Conservation (phyloP, 2,113 vertebrate species). For the Oryzias curvinotus region DNA sequence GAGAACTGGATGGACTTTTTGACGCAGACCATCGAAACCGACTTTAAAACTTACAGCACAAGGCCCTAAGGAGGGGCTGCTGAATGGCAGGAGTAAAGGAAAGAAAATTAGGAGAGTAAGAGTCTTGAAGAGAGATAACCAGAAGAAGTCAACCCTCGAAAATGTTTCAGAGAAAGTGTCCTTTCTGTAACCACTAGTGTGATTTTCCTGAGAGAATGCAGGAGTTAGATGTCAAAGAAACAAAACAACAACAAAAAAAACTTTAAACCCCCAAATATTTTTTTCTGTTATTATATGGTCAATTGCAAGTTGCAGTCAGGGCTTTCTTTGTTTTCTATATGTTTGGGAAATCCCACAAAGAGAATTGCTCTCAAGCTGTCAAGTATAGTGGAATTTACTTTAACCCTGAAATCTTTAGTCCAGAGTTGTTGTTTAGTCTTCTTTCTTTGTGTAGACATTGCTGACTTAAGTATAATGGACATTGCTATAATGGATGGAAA, state of each 20-base stretch:
- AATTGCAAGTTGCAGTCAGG: constrained; percentile 3
- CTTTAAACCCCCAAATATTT: constrained; percentile 21
- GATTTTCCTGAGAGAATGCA: constrained; percentile 35
- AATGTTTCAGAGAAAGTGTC: constrained; percentile 24
- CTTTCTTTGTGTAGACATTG: constrained; percentile 40
- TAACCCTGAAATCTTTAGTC: too few species aligned
- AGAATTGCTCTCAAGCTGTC: constrained; percentile 8
- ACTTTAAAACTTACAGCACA: constrained; percentile 69
- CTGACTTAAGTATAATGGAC: constrained; percentile 20
- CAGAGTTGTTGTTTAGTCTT: constrained; percentile 12
- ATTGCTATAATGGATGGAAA: constrained; percentile 46
- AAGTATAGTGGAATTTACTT: neutral
- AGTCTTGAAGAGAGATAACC: constrained; percentile 32
- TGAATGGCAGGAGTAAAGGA: constrained; percentile 64
- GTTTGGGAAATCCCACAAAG: neutral
- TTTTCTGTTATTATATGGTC: constrained; percentile 13
- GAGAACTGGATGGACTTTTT: constrained; percentile 68
- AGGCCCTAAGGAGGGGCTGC: constrained; percentile 66
- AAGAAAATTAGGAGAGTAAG: constrained; percentile 60
- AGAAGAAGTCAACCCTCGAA: constrained; percentile 11
- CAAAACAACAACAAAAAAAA: constrained; percentile 3
- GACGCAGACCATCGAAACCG: constrained; percentile 66
- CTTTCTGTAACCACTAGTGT: constrained; percentile 36
- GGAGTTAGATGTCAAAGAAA: constrained; percentile 18
- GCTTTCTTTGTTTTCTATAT: constrained; percentile 1